Evolutionary conservation across 37 sponge, comb jelly and placozoan genomes (phyloP), one percentile per base, ranked within the genome.

Genomic region (Aplysina aerophoba): DNA sequence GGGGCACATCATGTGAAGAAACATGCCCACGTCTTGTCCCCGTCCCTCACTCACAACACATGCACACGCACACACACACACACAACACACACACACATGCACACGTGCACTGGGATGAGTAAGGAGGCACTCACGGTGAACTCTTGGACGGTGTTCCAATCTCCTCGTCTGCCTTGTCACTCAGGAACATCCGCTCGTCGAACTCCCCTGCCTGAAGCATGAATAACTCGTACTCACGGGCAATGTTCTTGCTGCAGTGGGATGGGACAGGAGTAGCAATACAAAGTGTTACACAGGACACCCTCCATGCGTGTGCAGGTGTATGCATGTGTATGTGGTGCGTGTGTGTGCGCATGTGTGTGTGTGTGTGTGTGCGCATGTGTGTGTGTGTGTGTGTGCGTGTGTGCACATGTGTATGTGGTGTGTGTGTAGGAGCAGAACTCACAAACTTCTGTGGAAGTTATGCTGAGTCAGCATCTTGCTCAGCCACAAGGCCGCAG

Each of bases 141-240:
- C n/a, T 22, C 53, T 75, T 21, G 21, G 53, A 27, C 4, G 96
- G 94, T 20, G 94, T 95, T 12, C 94, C 94, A 56, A 93, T 90
- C 65, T 95, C 89, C 71, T 73, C 82, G 14, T 77, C 85, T 33
- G 94, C 91, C 59, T 84, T 90, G 12, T 81, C 89, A 60, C 87
- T 86, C 17, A 96, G 89, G 84, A 96, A 96, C 54, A 96, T 89
- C 50, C 93, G 66, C 85, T 96, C 96, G 73, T 96, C 96, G 86
- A 96, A 93, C 28, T 96, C 96, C 12, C 96, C 96, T 22, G 89
- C 78, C 4, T 75, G 62, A 66, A 96, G 83, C 73, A 96, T 87
- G 33, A 27, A 83, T 53, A 85, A 19, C 50, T 96, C 96, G 60
- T 96, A 96, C 37, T 88, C 89, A 12, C 83, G 77, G 60, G 85